Evolutionary conservation across 2,888 invertebrate species (phyloP).

Genomic region (Drosophila borealis): DNA sequence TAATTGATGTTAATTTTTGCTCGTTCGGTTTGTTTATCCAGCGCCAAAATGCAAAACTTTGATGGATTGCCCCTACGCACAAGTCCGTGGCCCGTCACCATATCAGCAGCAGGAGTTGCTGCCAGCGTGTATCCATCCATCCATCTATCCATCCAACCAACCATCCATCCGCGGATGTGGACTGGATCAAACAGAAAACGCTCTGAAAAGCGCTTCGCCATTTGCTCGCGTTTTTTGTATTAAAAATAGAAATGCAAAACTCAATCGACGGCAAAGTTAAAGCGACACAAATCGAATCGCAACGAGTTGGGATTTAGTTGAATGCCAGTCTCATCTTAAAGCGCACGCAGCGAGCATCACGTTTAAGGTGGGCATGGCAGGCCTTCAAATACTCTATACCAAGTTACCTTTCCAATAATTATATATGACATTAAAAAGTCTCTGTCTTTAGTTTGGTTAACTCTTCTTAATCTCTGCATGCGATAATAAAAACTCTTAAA

Average conservation of each 20-base stretch:
- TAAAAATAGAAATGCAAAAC: slow-evolving; percentile 57
- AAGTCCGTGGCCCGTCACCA: too few species aligned
- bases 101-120: too few species aligned
- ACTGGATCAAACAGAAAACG: slow-evolving; percentile 18
- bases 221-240: slow-evolving; percentile 2
- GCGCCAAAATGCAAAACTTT: slow-evolving; percentile 38
- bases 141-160: too few species aligned
- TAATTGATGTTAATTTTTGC: slow-evolving; percentile 76
- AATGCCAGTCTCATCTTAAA: slow-evolving; percentile 32
- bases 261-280: slow-evolving; percentile 68
- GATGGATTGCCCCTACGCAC: slow-evolving; percentile 52
- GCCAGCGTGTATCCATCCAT: too few species aligned
- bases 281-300: slow-evolving; percentile 75
- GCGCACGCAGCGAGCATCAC: slow-evolving; percentile 35
- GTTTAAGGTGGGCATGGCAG: too few species aligned
- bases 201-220: slow-evolving; percentile 26
- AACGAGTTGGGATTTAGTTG: slow-evolving; percentile 58
- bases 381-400: too few species aligned
- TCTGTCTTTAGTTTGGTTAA: too few species aligned
- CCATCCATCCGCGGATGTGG: neutral
- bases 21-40: slow-evolving; percentile 24
- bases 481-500: too few species aligned
- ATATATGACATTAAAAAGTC: too few species aligned
- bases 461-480: too few species aligned
- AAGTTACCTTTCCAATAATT: too few species aligned